phyloP scores from a whole-genome alignment of 2,113 vertebrate species.

The Pyxicephalus adspersus region DNA sequence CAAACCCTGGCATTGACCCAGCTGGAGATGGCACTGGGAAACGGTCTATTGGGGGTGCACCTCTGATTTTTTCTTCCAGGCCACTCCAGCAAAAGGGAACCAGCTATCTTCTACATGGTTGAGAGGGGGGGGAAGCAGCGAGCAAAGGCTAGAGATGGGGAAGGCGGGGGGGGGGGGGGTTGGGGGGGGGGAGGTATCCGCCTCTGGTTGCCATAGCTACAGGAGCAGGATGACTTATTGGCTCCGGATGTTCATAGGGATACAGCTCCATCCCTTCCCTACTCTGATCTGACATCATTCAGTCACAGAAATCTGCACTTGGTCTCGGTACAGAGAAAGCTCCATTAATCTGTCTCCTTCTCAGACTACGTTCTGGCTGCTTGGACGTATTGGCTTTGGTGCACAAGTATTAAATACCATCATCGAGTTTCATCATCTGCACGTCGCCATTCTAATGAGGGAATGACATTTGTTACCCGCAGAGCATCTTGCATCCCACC shows the following conservation, averaged over 20 bases:
- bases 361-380: not conserved
- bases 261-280: constrained; percentile 50
- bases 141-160: constrained; percentile 54
- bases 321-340: constrained; percentile 14
- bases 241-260: constrained; percentile 66
- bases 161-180: constrained; percentile 46
- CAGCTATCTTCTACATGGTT: constrained; percentile 56
- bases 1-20: constrained; percentile 58
- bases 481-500: too few species aligned
- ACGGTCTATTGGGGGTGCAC: constrained; percentile 57
- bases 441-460: too few species aligned
- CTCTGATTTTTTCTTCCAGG: constrained; percentile 59
- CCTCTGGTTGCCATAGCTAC: constrained; percentile 66
- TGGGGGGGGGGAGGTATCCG: constrained; percentile 64
- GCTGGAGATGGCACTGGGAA: constrained; percentile 55
- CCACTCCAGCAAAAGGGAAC: constrained; percentile 56
- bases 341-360: constrained; percentile 42
- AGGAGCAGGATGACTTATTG: constrained; percentile 67
- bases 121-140: constrained; percentile 45
- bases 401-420: not conserved
- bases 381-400: too few species aligned
- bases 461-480: not conserved
- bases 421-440: not conserved
- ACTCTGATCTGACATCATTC: constrained; percentile 44
- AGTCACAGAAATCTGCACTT: constrained; percentile 39